A percentile compares a stretch with the other conserved stretches of the same genome.
Conservation (phyloP, 2,113 vertebrate species). For the Pseudolaguvia tuberculata region DNA sequence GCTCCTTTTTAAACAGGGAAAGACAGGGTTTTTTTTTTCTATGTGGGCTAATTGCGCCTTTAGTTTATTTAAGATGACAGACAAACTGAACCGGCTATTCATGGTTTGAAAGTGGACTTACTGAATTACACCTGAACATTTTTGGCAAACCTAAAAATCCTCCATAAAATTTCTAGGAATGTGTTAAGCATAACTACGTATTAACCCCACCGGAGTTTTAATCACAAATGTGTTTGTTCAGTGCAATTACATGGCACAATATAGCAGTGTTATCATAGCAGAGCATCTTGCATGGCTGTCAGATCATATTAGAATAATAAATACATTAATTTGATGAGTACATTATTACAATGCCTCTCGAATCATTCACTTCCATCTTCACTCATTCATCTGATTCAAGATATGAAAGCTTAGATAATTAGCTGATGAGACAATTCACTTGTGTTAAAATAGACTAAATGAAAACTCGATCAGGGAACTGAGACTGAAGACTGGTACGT, state of each 20-base stretch:
- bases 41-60: slow-evolving; percentile 35
- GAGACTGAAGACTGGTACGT: neutral
- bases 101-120: slow-evolving; percentile 29
- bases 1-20: slow-evolving; percentile 41
- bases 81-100: slow-evolving; percentile 25
- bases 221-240: neutral
- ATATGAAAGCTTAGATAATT: slow-evolving; percentile 18
- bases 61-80: slow-evolving; percentile 33
- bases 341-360: slow-evolving; percentile 4
- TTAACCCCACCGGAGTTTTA: neutral
- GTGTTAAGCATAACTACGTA: slow-evolving; percentile 4
- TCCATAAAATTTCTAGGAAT: neutral
- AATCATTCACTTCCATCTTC: slow-evolving; percentile 8
- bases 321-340: slow-evolving; percentile 14
- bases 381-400: slow-evolving; percentile 16
- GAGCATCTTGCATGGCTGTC: slow-evolving; percentile 1
- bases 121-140: neutral
- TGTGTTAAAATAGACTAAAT: neutral
- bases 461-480: neutral
- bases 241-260: neutral
- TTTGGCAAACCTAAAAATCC: slow-evolving; percentile 21
- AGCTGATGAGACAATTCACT: slow-evolving; percentile 9
- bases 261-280: neutral
- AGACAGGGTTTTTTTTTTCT: slow-evolving; percentile 47
- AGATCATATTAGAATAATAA: slow-evolving; percentile 26